Base-by-base conservation (phyloP, 2,888 invertebrate genomes). In the Microplitis manilae region DNA sequence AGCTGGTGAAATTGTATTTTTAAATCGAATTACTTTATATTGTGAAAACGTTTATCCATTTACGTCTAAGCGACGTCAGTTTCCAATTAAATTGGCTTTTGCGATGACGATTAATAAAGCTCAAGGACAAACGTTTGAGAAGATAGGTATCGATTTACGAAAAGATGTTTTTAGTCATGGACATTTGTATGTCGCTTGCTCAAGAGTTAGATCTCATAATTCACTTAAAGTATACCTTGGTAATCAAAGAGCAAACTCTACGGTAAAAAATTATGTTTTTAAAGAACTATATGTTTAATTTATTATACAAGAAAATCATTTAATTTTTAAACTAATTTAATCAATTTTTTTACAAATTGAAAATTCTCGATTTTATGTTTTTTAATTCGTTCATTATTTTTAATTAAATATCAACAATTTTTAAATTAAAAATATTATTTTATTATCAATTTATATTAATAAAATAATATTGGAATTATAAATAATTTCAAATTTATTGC, bases 51-150 rank as follows among this genome's bases (percentile, higher is more conserved):
- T 41, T 41, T 41, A 41, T 41, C 41, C 41, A 41, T 76, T 76
- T 40, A 70, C 39, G 68, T 69, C 74, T 39, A 74, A 70, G 20
- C 30, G 74, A 38, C 30, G 80, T 68, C 80, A 82, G 76, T 83
- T 81, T 75, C 80, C 81, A 9, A 74, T 82, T 7, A 80, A 79
- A 73, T 39, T 82, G 61, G 81, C 79, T 15, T 83, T 81, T 75
- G 79, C 81, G 1, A 81, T 81, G 79, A 83, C 81, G 8, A 82
- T 82, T 4, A 82, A 81, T 73, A 78, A 81, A 73, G 73, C 80
- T 2, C 80, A 80, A 71, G 79, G 80, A 39, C 79, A 79, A 76
- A 80, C 79, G n/a, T 81, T 79, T 39, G 50, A 79, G 0, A 79
- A 73, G 75, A 75, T 81, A 71, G 73, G 76, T 20, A 70, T 82